phyloP scores from a whole-genome alignment of 2,113 vertebrate genomes.

The Crocuta crocuta region DNA sequence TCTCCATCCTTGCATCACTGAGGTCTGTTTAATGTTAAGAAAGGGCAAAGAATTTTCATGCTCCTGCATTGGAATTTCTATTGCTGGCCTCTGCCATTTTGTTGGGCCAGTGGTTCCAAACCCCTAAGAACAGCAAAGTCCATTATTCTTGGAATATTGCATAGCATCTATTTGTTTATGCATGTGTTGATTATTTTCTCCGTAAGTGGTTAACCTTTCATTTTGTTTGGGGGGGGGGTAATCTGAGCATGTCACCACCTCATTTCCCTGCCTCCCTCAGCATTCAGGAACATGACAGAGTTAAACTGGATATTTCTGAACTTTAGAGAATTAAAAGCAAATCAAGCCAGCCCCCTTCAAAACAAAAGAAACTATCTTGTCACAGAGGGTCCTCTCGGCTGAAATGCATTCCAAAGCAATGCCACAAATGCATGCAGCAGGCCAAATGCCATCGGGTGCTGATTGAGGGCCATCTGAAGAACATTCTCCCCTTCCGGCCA shows the following conservation, averaged over 20 bases:
- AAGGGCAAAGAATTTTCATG: not conserved
- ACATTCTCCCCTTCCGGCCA: not conserved
- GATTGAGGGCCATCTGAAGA: constrained; percentile 37
- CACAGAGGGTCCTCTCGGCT: not conserved
- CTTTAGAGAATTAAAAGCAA: not conserved
- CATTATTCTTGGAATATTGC: not conserved
- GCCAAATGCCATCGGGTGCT: constrained; percentile 65
- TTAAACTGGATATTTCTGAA: not conserved
- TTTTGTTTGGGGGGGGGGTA: not conserved
- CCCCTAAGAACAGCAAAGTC: not conserved
- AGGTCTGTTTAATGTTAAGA: not conserved
- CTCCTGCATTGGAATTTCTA: not conserved
- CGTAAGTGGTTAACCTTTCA: not conserved
- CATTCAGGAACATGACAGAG: not conserved
- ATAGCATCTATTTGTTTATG: not conserved
- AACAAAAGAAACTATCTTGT: not conserved
- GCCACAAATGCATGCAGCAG: constrained; percentile 3
- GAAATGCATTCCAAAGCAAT: constrained; percentile 52
- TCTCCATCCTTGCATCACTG: not conserved
- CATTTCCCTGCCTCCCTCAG: not conserved
- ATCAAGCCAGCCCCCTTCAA: not conserved
- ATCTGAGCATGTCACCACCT: not conserved
- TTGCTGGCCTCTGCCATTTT: not conserved
- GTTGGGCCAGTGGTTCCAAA: not conserved
- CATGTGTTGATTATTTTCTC: not conserved